Conservation (phyloP, 2,888 invertebrate species). For the Drosophila parthenogenetica region DNA sequence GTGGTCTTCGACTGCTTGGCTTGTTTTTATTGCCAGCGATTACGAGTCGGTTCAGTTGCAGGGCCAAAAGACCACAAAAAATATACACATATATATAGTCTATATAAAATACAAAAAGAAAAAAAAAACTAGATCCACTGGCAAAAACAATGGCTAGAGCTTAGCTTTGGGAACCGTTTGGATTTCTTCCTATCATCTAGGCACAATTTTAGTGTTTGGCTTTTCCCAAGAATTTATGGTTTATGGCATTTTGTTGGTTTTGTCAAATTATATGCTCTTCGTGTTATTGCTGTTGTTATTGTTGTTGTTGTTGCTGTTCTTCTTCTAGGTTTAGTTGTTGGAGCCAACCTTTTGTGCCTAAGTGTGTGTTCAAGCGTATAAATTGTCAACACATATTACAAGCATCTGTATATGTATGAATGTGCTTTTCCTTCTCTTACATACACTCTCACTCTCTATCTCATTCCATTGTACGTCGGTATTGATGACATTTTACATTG, state of each 20-base stretch:
- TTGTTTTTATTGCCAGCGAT: conserved; percentile 70
- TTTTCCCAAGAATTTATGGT: conserved; percentile 73
- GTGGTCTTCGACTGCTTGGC: conserved; percentile 47
- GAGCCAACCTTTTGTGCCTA: conserved; percentile 72
- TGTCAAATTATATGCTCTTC: conserved; percentile 72
- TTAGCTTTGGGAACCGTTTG: conserved; percentile 32
- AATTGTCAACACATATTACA: conserved; percentile 66
- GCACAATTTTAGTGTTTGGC: conserved; percentile 64
- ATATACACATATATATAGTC: not conserved
- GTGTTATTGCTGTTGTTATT: conserved; percentile 30
- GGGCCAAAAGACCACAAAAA: conserved; percentile 11
- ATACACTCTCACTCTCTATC: not conserved
- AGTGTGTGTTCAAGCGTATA: conserved; percentile 62
- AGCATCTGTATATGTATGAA: conserved; percentile 13
- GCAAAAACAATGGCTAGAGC: conserved; percentile 40
- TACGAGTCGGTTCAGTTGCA: conserved; percentile 66
- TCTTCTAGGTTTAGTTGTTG: conserved; percentile 23
- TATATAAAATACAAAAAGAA: not conserved
- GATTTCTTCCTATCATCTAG: conserved; percentile 23
- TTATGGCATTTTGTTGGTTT: conserved; percentile 75
- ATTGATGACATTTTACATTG: conserved; percentile 66
- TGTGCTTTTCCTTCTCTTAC: too few relatives aligned
- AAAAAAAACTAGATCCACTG: conserved; percentile 44
- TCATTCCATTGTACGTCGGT: conserved; percentile 13
- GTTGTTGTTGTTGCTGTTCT: conserved; percentile 30